These are phyloP conservation scores for Erethizon dorsatum DNA, from an alignment of 2,797 vertebrate species.

Conservation along the genomic window DNA sequence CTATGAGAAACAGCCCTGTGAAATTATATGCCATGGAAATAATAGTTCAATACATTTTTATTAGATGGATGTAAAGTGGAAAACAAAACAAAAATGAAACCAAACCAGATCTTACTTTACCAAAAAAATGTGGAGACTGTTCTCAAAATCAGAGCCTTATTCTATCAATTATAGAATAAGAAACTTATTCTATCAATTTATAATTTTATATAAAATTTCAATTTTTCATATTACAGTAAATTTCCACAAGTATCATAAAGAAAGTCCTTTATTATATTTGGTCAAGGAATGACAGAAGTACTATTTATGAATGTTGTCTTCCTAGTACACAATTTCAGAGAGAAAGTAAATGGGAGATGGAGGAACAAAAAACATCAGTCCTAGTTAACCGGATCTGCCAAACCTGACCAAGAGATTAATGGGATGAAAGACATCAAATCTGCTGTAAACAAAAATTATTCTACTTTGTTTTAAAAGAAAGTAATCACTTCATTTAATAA, in stretches of 20 bases:
- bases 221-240: constrained; percentile 52
- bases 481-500: constrained; percentile 7
- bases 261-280: constrained; percentile 31
- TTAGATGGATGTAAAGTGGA: background rate
- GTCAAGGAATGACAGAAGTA: constrained; percentile 52
- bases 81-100: constrained; percentile 48
- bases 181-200: constrained; percentile 25
- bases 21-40: constrained; percentile 15
- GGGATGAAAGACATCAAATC: background rate
- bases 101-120: constrained; percentile 31
- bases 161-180: background rate
- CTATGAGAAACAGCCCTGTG: constrained; percentile 29
- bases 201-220: constrained; percentile 63
- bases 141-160: background rate
- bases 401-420: background rate
- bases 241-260: constrained; percentile 55
- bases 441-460: constrained; percentile 11
- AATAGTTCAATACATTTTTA: background rate
- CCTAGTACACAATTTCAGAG: background rate
- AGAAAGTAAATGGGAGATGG: background rate
- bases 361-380: background rate
- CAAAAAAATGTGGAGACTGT: background rate
- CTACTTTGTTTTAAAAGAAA: constrained; percentile 65
- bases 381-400: background rate
- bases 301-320: background rate